Conservation (phyloP, 2,113 vertebrate species). For the Tor tambroides region DNA sequence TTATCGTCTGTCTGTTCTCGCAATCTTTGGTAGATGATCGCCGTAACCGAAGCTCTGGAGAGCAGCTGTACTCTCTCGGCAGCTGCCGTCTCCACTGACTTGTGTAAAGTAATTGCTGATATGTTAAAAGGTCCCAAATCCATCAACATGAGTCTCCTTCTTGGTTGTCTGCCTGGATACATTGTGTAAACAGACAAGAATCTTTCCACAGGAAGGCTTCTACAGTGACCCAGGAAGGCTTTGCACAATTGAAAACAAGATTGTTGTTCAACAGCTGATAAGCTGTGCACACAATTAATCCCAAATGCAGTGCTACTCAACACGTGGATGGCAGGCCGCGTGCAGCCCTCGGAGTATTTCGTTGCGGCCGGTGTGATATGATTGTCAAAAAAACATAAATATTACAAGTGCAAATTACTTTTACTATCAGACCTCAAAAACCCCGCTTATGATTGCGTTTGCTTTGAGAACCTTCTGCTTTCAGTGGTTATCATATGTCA, state of each 20-base stretch:
- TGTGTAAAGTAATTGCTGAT: conserved; percentile 48
- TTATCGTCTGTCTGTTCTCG: conserved; percentile 45
- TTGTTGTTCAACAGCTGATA: background rate
- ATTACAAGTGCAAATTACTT: background rate
- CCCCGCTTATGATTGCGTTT: background rate
- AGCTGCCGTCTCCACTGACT: conserved; percentile 63
- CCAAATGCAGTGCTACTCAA: background rate
- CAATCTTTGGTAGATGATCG: conserved; percentile 38
- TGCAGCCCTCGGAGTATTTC: background rate
- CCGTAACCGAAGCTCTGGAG: conserved; percentile 49
- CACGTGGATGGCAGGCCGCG: background rate
- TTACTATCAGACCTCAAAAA: background rate
- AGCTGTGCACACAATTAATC: background rate
- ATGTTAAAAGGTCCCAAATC: conserved; percentile 48
- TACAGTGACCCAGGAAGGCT: conserved; percentile 28
- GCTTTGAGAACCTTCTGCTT: background rate
- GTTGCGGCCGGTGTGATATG: background rate
- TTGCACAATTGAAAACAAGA: background rate
- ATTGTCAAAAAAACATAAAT: background rate
- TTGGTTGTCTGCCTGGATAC: conserved; percentile 20
- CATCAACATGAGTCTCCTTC: conserved; percentile 52
- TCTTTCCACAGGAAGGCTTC: conserved; percentile 34
- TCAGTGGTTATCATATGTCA: background rate
- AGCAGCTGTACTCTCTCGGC: conserved; percentile 40
- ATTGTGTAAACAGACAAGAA: conserved; percentile 61